Evolutionary conservation across 2,888 invertebrate species (phyloP).

Genomic region (Brenthis ino): DNA sequence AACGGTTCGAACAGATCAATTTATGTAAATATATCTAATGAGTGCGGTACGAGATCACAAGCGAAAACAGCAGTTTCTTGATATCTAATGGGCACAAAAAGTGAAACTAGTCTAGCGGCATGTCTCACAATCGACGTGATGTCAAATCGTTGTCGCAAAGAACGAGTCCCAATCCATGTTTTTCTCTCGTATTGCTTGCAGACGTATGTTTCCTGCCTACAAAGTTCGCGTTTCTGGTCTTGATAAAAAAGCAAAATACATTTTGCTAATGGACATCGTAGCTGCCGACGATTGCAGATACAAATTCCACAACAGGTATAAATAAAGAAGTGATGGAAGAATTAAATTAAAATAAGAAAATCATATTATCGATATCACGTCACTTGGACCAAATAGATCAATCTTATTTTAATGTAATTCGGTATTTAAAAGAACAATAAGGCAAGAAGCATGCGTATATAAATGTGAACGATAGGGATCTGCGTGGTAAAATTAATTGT

Average conservation of each 20-base stretch:
- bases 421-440: constrained; percentile 64
- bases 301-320: constrained; percentile 96
- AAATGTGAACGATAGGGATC: constrained; percentile 66
- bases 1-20: constrained; percentile 19
- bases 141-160: constrained; percentile 78
- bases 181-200: constrained; percentile 86
- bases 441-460: constrained; percentile 87
- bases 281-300: constrained; percentile 97
- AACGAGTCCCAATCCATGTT: constrained; percentile 78
- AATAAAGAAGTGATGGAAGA: constrained; percentile 64
- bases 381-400: constrained; percentile 48
- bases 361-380: constrained; percentile 50
- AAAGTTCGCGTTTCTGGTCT: constrained; percentile 97
- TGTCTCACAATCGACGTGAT: constrained; percentile 79
- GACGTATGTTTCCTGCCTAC: constrained; percentile 99
- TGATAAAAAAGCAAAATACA: constrained; percentile 98
- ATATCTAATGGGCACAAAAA: constrained; percentile 63
- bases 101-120: constrained; percentile 69
- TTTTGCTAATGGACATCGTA: constrained; percentile 98
- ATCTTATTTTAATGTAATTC: constrained; percentile 81
- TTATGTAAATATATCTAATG: constrained; percentile 51
- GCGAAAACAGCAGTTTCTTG: constrained; percentile 66
- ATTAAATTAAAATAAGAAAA: constrained; percentile 79
- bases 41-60: constrained; percentile 73
- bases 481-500: constrained; percentile 51